These are phyloP conservation scores for Stegodyphus mimosarum DNA, from an alignment of 1,140 invertebrate genomes.

Conservation along the genomic window DNA sequence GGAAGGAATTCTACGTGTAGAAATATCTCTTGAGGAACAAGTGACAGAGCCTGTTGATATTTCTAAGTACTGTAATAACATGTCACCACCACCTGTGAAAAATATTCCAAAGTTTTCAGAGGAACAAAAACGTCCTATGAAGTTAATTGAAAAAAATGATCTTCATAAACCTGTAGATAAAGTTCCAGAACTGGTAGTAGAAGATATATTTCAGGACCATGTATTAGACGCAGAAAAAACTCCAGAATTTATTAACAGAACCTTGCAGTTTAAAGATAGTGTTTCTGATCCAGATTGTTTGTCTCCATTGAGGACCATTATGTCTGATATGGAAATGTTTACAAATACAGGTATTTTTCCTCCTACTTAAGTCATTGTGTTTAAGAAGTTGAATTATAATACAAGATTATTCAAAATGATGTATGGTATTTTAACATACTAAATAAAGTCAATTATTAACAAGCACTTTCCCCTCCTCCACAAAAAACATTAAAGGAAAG, in stretches of 20 bases:
- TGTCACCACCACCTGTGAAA: background rate
- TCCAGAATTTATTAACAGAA: slow-evolving; percentile 38
- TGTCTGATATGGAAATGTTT: slow-evolving; percentile 59
- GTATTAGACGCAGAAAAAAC: slow-evolving; percentile 65
- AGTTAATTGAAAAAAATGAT: background rate
- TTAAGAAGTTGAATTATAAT: too few relatives aligned
- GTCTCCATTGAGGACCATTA: slow-evolving; percentile 42
- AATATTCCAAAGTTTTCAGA: background rate
- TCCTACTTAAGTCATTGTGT: too few relatives aligned
- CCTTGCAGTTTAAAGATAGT: slow-evolving; percentile 21
- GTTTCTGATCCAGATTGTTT: slow-evolving; percentile 54
- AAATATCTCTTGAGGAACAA: slow-evolving; percentile 78
- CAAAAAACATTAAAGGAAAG: too few relatives aligned
- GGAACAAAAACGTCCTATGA: background rate
- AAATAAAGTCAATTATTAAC: too few relatives aligned
- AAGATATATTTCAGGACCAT: slow-evolving; percentile 77
- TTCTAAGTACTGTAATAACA: slow-evolving; percentile 31
- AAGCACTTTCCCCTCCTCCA: too few relatives aligned
- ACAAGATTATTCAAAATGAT: too few relatives aligned
- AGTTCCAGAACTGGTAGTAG: background rate
- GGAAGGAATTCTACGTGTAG: slow-evolving; percentile 95
- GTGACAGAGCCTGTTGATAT: background rate
- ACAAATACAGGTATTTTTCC: slow-evolving; percentile 46
- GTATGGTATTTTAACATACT: too few relatives aligned
- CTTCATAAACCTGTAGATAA: slow-evolving; percentile 45